Conservation (phyloP, 1,140 invertebrate species). For the Bicyclus anynana region DNA sequence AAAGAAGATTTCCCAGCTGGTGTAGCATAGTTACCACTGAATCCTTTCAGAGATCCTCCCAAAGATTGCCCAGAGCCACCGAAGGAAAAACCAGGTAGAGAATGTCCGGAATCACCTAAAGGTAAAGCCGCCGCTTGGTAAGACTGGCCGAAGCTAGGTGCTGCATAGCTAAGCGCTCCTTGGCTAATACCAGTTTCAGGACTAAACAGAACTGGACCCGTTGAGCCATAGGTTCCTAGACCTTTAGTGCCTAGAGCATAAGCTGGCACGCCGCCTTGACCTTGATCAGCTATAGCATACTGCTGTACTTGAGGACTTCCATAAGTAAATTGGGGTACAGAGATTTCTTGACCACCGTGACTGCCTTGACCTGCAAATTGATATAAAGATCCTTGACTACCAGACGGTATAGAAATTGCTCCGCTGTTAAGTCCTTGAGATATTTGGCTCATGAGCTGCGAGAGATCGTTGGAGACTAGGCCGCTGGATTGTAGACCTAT, state of each 20-base stretch:
- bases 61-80: slow-evolving; percentile 35
- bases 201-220: slow-evolving; percentile 61
- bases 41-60: slow-evolving; percentile 44
- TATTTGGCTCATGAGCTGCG: slow-evolving; percentile 64
- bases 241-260: slow-evolving; percentile 62
- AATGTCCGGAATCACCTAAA: slow-evolving; percentile 34
- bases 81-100: slow-evolving; percentile 30
- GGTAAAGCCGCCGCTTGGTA: slow-evolving; percentile 34
- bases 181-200: slow-evolving; percentile 43
- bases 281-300: slow-evolving; percentile 35
- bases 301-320: slow-evolving; percentile 48
- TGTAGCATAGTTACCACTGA: slow-evolving; percentile 36
- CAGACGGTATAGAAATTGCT: slow-evolving; percentile 43
- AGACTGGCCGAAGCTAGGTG: slow-evolving; percentile 44
- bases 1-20: slow-evolving; percentile 53
- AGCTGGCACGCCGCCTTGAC: slow-evolving; percentile 35
- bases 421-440: slow-evolving; percentile 55
- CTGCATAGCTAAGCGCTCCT: slow-evolving; percentile 36
- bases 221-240: slow-evolving; percentile 55
- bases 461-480: slow-evolving; percentile 49
- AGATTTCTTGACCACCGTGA: slow-evolving; percentile 32
- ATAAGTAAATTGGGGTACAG: slow-evolving; percentile 42
- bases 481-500: slow-evolving; percentile 53
- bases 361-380: slow-evolving; percentile 36
- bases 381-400: slow-evolving; percentile 35